A percentile compares a stretch with the other conserved stretches of the same genome.
Evolutionary conservation across 2,797 vertebrate genomes (phyloP).

Genomic region (Meda fulgida): DNA sequence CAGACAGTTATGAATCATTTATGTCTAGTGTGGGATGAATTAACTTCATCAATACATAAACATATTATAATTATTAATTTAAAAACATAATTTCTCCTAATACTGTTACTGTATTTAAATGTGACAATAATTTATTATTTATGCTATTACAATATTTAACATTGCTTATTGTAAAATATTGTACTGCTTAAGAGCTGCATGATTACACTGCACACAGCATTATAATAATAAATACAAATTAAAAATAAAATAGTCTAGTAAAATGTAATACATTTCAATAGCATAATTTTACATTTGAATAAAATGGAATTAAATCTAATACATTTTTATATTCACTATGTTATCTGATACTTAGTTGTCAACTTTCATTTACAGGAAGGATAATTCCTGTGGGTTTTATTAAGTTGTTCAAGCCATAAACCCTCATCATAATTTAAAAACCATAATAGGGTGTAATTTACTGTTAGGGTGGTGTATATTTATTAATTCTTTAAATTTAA

Average conservation of each 20-base stretch:
- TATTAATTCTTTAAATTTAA: not conserved
- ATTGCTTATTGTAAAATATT: no score
- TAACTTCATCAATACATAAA: not conserved
- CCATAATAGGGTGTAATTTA: not conserved
- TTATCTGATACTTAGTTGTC: not conserved
- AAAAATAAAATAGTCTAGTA: no score
- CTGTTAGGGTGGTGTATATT: not conserved
- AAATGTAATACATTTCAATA: no score
- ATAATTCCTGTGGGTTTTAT: not conserved
- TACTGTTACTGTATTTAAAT: not conserved
- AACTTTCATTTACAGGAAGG: not conserved
- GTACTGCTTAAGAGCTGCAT: no score
- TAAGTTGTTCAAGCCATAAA: not conserved
- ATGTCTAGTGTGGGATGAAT: not conserved
- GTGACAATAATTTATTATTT: not conserved
- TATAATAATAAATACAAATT: not conserved
- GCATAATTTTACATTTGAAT: not conserved
- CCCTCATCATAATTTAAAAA: not conserved
- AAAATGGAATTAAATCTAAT: not conserved
- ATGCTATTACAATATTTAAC: not conserved
- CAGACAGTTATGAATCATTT: constrained; percentile 18
- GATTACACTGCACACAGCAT: no score
- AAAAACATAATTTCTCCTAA: no score
- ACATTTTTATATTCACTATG: not conserved
- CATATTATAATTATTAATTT: no score